Conservation (phyloP, 2,888 invertebrate species). For the Tridacna crocea region DNA sequence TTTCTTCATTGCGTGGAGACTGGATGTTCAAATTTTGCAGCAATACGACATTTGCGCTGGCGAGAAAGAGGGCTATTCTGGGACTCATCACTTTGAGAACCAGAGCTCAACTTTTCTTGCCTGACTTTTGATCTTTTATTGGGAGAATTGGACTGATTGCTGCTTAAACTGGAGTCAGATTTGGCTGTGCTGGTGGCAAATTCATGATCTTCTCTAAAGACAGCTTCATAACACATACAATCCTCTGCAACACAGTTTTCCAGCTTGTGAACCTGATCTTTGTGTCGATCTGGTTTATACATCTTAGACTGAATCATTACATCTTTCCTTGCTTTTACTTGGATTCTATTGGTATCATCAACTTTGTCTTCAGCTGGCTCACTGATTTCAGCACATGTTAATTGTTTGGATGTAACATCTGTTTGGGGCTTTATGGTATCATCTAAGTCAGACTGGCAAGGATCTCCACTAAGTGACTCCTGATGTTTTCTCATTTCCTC, state of each 20-base stretch:
- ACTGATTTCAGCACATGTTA: background rate
- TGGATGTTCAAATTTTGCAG: slow-evolving; percentile 75
- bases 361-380: background rate
- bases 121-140: slow-evolving; percentile 45
- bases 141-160: slow-evolving; percentile 62
- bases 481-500: background rate
- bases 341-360: background rate
- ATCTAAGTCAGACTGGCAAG: background rate
- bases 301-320: background rate
- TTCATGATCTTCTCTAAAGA: slow-evolving; percentile 70
- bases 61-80: slow-evolving; percentile 45
- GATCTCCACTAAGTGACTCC: background rate
- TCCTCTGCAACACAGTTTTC: slow-evolving; percentile 56
- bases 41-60: slow-evolving; percentile 71
- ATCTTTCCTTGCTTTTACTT: background rate
- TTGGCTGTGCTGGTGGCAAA: slow-evolving; percentile 75
- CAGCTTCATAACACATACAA: slow-evolving; percentile 67
- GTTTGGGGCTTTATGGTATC: background rate
- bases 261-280: slow-evolving; percentile 36
- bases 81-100: slow-evolving; percentile 62
- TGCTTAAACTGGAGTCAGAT: slow-evolving; percentile 69
- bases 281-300: background rate
- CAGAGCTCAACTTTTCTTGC: slow-evolving; percentile 43
- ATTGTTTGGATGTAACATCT: background rate
- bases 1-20: slow-evolving; percentile 22